These are phyloP conservation scores for Mormyrus proboscirostris DNA, from an alignment of 2,797 vertebrate genomes.

Conservation along the genomic window DNA sequence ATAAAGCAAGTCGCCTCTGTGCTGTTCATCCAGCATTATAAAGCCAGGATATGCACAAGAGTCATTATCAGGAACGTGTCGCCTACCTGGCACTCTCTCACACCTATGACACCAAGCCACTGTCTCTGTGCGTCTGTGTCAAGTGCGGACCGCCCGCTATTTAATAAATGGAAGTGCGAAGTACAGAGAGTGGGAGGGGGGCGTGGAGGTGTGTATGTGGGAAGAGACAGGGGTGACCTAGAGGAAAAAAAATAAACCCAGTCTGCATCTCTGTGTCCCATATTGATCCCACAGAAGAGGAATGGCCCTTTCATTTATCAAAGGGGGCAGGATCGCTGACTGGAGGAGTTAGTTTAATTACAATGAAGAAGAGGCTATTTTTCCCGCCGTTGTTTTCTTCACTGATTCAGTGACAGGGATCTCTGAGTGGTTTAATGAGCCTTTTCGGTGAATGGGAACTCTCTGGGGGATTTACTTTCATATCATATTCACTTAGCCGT, in stretches of 20 bases:
- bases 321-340: slow-evolving; percentile 5
- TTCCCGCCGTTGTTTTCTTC: slow-evolving; percentile 3
- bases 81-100: background rate
- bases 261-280: slow-evolving; percentile 22
- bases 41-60: slow-evolving; percentile 7
- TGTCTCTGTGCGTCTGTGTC: background rate
- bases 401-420: slow-evolving; percentile 15
- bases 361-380: slow-evolving; percentile 12
- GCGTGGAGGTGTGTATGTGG: background rate
- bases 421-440: slow-evolving; percentile 6
- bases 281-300: slow-evolving; percentile 26
- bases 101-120: background rate
- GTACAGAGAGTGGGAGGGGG: slow-evolving; percentile 8
- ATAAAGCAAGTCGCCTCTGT: background rate
- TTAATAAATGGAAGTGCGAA: slow-evolving; percentile 16
- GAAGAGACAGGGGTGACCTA: slow-evolving; percentile 11
- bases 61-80: slow-evolving; percentile 1
- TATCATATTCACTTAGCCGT: background rate
- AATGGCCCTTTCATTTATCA: slow-evolving; percentile 23
- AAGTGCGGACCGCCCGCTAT: background rate
- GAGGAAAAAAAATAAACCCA: slow-evolving; percentile 8
- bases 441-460: background rate
- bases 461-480: background rate
- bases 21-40: background rate
- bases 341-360: slow-evolving; percentile 19